A percentile compares a stretch with the other conserved stretches of the same genome.
phyloP scores from a whole-genome alignment of 23 tunicate species.

The Trididemnum clinides region DNA sequence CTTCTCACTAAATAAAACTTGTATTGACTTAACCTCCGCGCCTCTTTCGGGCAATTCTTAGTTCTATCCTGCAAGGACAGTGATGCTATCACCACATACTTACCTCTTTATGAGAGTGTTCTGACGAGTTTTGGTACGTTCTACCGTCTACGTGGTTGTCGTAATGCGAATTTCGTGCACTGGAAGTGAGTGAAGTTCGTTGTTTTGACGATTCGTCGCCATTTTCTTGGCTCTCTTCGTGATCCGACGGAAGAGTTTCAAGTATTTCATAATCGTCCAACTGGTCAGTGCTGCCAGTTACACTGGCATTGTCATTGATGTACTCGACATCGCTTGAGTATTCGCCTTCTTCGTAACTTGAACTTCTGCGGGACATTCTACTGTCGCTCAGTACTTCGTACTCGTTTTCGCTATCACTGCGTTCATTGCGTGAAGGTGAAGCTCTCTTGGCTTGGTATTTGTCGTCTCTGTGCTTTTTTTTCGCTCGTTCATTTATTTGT shows the following conservation, averaged over 20 bases:
- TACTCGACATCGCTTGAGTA: not conserved
- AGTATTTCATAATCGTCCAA: conserved; percentile 18
- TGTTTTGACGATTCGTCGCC: not conserved
- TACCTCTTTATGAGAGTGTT: too few species aligned
- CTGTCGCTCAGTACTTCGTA: not conserved
- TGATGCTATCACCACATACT: too few species aligned
- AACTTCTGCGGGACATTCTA: not conserved
- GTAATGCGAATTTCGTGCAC: too few species aligned
- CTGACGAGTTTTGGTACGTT: too few species aligned
- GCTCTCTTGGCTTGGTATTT: too few species aligned
- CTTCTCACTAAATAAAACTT: too few species aligned
- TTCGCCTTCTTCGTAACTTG: conserved; percentile 25
- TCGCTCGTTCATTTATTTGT: not conserved
- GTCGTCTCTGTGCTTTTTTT: not conserved
- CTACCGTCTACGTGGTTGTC: not conserved
- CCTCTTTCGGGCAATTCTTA: too few species aligned
- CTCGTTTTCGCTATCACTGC: not conserved
- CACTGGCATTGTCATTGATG: not conserved
- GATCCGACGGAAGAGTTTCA: not conserved
- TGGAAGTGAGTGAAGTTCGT: too few species aligned
- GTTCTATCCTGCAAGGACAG: too few species aligned
- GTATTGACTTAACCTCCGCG: too few species aligned
- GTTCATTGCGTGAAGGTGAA: not conserved
- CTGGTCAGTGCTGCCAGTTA: not conserved
- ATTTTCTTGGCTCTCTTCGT: not conserved